Base-by-base conservation (phyloP, 1,140 invertebrate species). In the Agrypnia vestita region DNA sequence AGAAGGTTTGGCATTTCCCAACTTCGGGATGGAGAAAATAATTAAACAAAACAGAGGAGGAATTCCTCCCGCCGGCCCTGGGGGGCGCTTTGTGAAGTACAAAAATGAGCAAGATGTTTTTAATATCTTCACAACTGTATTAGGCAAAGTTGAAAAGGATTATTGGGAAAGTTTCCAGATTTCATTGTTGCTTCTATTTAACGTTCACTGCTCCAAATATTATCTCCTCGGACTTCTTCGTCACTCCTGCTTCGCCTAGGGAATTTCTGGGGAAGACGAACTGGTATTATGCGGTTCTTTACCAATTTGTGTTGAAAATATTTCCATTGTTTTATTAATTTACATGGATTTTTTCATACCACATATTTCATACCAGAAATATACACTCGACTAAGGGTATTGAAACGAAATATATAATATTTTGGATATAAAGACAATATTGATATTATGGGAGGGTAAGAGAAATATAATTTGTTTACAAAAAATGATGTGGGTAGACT, bases 91-190 rank as follows among this genome's bases (percentile, higher is more conserved):
- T 69, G 69, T 56, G 78, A 80, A 77, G 76, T 76, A 80, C 81
- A 82, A 82, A 82, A 82, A 82, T 82, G 81, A 80, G 81, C 81
- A 80, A 82, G 81, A 82, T 82, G 81, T 82, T 80, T 82, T 82
- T 82, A 82, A 82, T 82, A 82, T 82, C 81, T 82, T 82, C 81
- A 82, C 81, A 82, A 82, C 81, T 82, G 78, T 82, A 82, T 82
- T 82, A 82, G 81, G 74, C 81, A 75, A 78, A 82, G 81, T 82
- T 82, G 81, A 80, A 82, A 82, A 80, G 81, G 81, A 82, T 82
- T 82, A 82, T 82, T 82, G 81, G 74, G 76, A 80, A 82, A 82
- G 81, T 82, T 82, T 80, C 75, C 59, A 80, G 81, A 82, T 82
- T 82, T 82, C 81, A 82, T 82, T 80, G 78, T 82, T 82, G 81